Conservation (phyloP, 2,113 vertebrate species). For the Egretta garzetta region DNA sequence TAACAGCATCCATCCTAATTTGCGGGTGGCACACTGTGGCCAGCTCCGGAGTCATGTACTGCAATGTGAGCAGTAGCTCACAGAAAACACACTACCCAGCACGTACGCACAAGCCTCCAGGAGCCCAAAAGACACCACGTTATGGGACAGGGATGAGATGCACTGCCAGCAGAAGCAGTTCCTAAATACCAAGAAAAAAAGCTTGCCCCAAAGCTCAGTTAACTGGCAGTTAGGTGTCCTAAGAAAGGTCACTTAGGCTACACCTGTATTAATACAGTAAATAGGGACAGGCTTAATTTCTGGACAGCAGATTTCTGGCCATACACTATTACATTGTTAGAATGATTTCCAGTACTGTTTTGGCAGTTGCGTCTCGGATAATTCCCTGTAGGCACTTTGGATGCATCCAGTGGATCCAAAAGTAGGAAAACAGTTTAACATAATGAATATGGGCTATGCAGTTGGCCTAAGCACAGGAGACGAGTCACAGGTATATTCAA, state of each 20-base stretch:
- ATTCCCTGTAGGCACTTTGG: neutral
- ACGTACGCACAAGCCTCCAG: fast-evolving
- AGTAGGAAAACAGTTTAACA: neutral
- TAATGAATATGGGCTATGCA: neutral
- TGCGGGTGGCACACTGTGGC: fast-evolving
- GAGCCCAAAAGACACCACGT: neutral
- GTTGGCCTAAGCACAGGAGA: neutral
- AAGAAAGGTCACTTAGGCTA: neutral
- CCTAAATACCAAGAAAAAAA: neutral
- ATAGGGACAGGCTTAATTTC: neutral
- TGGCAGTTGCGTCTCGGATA: neutral
- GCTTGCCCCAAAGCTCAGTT: neutral
- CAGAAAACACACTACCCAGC: neutral
- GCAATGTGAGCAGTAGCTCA: neutral
- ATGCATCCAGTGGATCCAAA: neutral
- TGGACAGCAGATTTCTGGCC: neutral
- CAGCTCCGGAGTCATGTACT: fast-evolving
- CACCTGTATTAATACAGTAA: neutral
- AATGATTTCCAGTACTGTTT: neutral
- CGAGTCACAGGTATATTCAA: neutral
- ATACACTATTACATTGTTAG: neutral
- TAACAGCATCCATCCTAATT: neutral
- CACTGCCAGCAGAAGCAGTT: neutral
- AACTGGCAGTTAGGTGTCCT: neutral
- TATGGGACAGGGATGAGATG: neutral